Conservation (phyloP, 2,113 vertebrate genomes). For the Deroptyus accipitrinus region DNA sequence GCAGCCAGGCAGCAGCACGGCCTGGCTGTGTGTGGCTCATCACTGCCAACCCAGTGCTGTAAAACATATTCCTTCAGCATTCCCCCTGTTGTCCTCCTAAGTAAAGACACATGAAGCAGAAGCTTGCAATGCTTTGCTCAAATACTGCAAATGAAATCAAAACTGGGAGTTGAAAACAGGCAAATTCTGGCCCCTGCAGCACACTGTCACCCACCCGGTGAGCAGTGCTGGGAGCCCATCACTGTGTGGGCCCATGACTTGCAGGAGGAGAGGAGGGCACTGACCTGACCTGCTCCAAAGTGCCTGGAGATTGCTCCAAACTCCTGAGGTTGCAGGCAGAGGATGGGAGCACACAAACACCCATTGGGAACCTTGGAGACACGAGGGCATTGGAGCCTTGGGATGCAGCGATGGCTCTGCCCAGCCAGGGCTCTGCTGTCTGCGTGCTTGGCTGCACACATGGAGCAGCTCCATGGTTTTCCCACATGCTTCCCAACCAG, state of each 20-base stretch:
- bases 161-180: background rate
- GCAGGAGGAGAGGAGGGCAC: fast-evolving
- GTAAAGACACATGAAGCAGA: background rate
- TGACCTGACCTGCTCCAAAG: background rate
- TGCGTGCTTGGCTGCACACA: fast-evolving
- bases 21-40: background rate
- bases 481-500: background rate
- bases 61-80: background rate
- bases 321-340: background rate
- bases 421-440: background rate
- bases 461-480: background rate
- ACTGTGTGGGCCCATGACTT: fast-evolving
- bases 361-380: fast-evolving
- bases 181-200: background rate
- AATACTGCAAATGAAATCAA: background rate
- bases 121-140: background rate
- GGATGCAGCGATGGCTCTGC: background rate
- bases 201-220: fast-evolving
- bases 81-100: background rate
- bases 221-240: fast-evolving
- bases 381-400: fast-evolving
- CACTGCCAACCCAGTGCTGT: background rate
- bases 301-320: fast-evolving
- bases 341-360: background rate
- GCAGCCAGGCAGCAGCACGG: background rate